Evolutionary conservation across 2,888 invertebrate species (phyloP), one percentile per base, ranked within the genome.

Genomic region (Orchesellides sinensis): DNA sequence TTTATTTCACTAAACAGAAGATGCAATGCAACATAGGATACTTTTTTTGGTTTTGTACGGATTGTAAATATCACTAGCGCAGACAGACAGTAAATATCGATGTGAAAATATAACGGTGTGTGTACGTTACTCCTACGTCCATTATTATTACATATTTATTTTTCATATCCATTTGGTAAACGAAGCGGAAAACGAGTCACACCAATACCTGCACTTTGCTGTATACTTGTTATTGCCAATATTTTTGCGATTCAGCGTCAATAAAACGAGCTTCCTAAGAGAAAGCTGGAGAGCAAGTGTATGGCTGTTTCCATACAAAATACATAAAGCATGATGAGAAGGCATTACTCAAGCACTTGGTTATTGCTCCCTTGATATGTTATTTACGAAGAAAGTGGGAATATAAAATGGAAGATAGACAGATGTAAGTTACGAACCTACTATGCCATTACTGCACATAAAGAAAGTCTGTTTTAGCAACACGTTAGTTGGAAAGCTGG

Each of bases 321-420:
- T 47, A 40, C 25, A 35, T 52, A 65, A 54, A 69, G 35, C 70
- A 70, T 69, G 69, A 69, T 54, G 69, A 17, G 54, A 69, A 54
- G 8, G 27, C 19, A 32, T 69, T 69, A 54, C 69, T 25, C 52
- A 6, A 25, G 35, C 59, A 61, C 54, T 25, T 61, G 32, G 78
- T 78, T 70, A 78, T 78, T 70, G 63, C 78, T 78, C 78, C 78
- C 78, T 70, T 23, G 78, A 56, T 63, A 61, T 49, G 69, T 27
- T 70, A 70, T 78, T 70, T 49, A 78, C 10, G 52, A 32, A 25
- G 49, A 63, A 61, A 61, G 45, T 14, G 19, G 40, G 35, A 69
- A 47, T 69, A 45, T n/a, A 56, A 56, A 78, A 61, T 68, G 21
- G 10, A 21, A 29, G 23, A 32, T 27, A 14, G 27, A 56, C 40